Percentiles rank a stretch among this genome's conserved stretches.
Evolutionary conservation across 2,888 invertebrate species (phyloP).

Genomic region (Hirtodrosophila alboralis): DNA sequence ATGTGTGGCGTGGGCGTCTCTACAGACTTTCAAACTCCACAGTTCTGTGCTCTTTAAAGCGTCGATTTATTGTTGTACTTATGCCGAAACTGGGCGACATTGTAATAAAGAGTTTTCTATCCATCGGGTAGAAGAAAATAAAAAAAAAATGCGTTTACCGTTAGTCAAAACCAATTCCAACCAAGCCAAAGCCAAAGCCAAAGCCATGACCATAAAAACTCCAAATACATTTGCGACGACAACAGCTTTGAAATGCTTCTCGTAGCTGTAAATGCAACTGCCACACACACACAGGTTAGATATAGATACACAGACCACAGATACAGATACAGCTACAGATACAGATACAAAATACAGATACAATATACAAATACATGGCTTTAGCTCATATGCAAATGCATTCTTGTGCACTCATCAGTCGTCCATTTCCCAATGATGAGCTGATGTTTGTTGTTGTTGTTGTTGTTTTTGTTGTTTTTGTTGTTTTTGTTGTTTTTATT

Average conservation of each 20-base stretch:
- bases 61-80: slow-evolving; percentile 68
- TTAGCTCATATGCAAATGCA: slow-evolving; percentile 55
- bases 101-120: slow-evolving; percentile 54
- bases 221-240: slow-evolving; percentile 48
- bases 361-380: slow-evolving; percentile 14
- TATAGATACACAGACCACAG: slow-evolving; percentile 2
- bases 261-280: slow-evolving; percentile 71
- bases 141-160: slow-evolving; percentile 68
- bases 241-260: slow-evolving; percentile 48
- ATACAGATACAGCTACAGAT: slow-evolving; percentile 1
- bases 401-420: slow-evolving; percentile 51
- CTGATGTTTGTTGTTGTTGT: slow-evolving; percentile 25
- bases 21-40: slow-evolving; percentile 4
- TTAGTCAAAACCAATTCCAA: slow-evolving; percentile 52
- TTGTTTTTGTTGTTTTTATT: background rate
- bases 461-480: slow-evolving; percentile 19
- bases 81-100: slow-evolving; percentile 39
- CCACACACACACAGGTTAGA: slow-evolving; percentile 68
- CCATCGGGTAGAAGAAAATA: slow-evolving; percentile 57
- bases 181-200: too few species aligned
- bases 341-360: slow-evolving; percentile 14
- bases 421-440: slow-evolving; percentile 43
- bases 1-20: slow-evolving; percentile 58
- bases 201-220: slow-evolving; percentile 52
- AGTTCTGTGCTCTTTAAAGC: slow-evolving; percentile 49